A percentile compares a stretch with the other conserved stretches of the same genome.
phyloP scores from a whole-genome alignment of 2,888 invertebrate species.

The Tipula confusa region DNA sequence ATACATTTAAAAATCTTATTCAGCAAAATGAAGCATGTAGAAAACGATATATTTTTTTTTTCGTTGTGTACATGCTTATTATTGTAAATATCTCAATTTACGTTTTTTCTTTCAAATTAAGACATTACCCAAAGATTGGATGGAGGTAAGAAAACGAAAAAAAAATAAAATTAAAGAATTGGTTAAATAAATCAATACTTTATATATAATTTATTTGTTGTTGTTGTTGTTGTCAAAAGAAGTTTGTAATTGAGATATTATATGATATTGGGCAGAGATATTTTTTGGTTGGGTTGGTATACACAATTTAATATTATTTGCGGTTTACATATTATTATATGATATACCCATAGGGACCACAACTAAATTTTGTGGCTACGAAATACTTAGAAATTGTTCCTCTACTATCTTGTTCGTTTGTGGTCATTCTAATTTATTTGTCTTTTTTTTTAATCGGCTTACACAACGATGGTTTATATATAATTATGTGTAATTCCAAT shows the following conservation, averaged over 20 bases:
- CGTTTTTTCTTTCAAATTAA: slow-evolving; percentile 21
- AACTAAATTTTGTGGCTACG: not conserved
- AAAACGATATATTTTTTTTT: not conserved
- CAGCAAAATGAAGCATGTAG: slow-evolving; percentile 12
- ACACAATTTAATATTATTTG: not conserved
- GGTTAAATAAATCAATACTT: slow-evolving; percentile 25
- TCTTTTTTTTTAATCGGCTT: not conserved
- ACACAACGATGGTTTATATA: not conserved
- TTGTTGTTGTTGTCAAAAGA: not conserved
- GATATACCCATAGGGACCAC: not conserved
- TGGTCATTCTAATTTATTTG: too few relatives aligned
- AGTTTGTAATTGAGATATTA: slow-evolving; percentile 25
- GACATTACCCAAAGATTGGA: slow-evolving; percentile 25
- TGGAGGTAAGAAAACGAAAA: slow-evolving; percentile 4
- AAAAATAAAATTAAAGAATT: not conserved
- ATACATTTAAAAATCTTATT: not conserved
- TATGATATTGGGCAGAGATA: not conserved
- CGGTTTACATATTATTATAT: not conserved
- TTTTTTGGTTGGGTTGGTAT: too few relatives aligned
- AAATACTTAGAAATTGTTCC: not conserved
- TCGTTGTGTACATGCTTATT: not conserved
- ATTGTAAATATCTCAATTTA: slow-evolving; percentile 25
- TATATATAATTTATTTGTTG: not conserved
- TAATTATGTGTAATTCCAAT: not conserved
- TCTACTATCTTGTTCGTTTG: not conserved